These are phyloP conservation scores for Eretmochelys imbricata DNA, from an alignment of 2,113 vertebrate genomes.

Conservation along the genomic window DNA sequence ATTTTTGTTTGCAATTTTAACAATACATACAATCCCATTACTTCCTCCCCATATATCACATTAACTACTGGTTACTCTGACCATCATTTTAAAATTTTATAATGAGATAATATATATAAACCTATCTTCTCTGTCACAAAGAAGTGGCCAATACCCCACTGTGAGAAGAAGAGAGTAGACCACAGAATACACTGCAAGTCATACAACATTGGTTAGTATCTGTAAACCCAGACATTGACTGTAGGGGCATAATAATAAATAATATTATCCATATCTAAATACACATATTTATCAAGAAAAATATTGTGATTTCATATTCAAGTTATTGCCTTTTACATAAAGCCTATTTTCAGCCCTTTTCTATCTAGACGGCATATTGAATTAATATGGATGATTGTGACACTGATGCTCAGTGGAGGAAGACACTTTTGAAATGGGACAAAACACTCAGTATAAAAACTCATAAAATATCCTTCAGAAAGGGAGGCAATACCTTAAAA, in stretches of 20 bases:
- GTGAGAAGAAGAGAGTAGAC: not conserved
- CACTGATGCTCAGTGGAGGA: not conserved
- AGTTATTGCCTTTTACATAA: fast-evolving
- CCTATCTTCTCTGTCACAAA: not conserved
- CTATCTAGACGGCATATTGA: not conserved
- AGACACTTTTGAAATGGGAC: not conserved
- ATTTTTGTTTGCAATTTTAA: not conserved
- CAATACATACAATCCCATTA: not conserved
- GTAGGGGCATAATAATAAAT: not conserved
- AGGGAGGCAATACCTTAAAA: not conserved
- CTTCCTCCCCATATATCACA: not conserved
- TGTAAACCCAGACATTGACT: not conserved
- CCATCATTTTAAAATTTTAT: not conserved
- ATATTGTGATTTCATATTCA: not conserved
- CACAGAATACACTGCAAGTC: not conserved
- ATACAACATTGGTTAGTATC: not conserved
- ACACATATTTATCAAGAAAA: not conserved
- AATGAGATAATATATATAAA: not conserved
- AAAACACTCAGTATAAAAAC: not conserved
- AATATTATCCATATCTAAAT: not conserved
- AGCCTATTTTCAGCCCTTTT: not conserved
- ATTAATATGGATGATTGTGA: not conserved
- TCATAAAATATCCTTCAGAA: not conserved
- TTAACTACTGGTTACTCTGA: not conserved
- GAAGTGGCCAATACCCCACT: not conserved